phyloP scores from a whole-genome alignment of 1,140 invertebrate genomes.

The Elysia chlorotica region DNA sequence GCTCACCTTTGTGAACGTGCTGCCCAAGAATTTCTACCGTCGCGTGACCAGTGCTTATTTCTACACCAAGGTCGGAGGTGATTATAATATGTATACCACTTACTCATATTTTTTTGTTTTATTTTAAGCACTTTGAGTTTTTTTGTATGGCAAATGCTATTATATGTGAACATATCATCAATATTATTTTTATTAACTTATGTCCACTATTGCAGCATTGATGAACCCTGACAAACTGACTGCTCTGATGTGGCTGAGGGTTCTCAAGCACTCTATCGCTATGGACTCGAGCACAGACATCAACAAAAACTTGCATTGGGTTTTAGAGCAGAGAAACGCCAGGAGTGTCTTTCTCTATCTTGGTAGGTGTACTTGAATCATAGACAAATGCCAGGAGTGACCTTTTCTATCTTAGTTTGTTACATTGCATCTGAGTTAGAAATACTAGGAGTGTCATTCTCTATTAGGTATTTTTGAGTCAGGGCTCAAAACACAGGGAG shows the following conservation, averaged over 20 bases:
- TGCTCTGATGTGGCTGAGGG: background rate
- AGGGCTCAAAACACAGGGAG: too few relatives aligned
- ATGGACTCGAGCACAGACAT: background rate
- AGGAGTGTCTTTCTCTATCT: background rate
- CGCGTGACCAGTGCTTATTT: slow-evolving; percentile 71
- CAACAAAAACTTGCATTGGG: background rate
- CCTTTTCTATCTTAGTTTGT: too few relatives aligned
- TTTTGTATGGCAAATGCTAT: background rate
- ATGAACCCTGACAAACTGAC: background rate
- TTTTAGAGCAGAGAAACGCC: background rate
- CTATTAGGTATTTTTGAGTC: too few relatives aligned
- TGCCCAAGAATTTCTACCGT: slow-evolving; percentile 70
- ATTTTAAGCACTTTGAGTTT: background rate
- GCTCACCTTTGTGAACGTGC: slow-evolving; percentile 71
- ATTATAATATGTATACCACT: slow-evolving; percentile 5
- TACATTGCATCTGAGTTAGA: too few relatives aligned
- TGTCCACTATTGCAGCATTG: background rate
- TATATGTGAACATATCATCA: background rate
- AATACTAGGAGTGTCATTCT: too few relatives aligned
- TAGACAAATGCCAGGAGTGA: too few relatives aligned
- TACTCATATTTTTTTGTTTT: background rate
- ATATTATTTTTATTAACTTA: background rate
- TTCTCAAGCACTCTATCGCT: slow-evolving; percentile 1
- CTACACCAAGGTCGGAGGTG: slow-evolving; percentile 67
- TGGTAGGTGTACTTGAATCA: background rate